Base-by-base conservation (phyloP, 1,140 invertebrate genomes). In the Papilio helenus region DNA sequence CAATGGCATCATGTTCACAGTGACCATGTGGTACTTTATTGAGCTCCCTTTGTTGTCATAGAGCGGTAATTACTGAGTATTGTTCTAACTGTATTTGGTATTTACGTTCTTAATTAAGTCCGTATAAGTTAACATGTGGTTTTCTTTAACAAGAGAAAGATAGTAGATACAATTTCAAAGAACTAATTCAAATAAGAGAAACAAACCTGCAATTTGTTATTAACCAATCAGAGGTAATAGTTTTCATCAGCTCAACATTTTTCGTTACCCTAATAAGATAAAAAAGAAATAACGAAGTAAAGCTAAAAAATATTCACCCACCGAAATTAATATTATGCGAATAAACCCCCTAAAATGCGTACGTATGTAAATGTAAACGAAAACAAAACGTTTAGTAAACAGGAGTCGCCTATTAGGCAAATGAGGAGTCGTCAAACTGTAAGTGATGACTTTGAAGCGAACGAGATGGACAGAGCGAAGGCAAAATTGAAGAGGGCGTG, bases 401-500 rank as follows among this genome's bases (percentile, higher is more conserved):
- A 77, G 51, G 29, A 61, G 76, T 61, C 29, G 51, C 55, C 29
- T 58, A 76, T 76, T 77, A 77, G 51, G 51, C 76, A 61, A 77
- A 77, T 77, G 55, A 77, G 76, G 76, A 61, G 55, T 77, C 76
- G 76, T 77, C 51, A 77, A 77, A 61, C 76, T 65, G 46, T 78
- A 61, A 76, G 76, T 78, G 81, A 77, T 77, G 76, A 77, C 55
- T 77, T 77, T 61, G 76, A 77, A 77, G 34, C 51, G 76, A 65
- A 61, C 76, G 73, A 46, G 80, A 80, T 80, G 76, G 78, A 82
- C 73, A 85, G 82, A 61, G 76, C 34, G 79, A 80, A 81, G 71
- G 77, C 82, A 80, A 87, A 85, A 85, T 82, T 85, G 83, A 84
- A 81, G 85, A 87, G 82, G 81, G 76, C 77, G 83, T 73, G 76